Percentiles rank a stretch among this genome's conserved stretches.
These are phyloP conservation scores for Pandion haliaetus DNA, from an alignment of 2,113 vertebrate species.

Conservation along the genomic window DNA sequence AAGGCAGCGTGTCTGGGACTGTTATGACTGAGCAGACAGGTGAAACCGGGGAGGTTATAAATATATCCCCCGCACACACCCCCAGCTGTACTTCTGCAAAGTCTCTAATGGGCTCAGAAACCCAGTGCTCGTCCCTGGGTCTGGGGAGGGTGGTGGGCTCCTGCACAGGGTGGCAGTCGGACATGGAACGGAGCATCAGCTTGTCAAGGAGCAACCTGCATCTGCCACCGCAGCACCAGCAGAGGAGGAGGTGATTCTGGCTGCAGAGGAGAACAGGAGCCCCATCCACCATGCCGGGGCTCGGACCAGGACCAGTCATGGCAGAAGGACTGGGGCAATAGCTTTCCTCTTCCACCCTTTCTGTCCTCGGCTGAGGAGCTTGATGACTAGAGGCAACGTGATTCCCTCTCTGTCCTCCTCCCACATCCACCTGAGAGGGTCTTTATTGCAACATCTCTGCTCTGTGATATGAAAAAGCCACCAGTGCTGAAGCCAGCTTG, in stretches of 20 bases:
- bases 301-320: fast-evolving
- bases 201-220: fast-evolving
- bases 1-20: background rate
- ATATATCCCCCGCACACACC: background rate
- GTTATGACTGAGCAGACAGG: background rate
- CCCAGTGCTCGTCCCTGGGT: background rate
- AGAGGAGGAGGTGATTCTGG: background rate
- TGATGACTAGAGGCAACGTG: fast-evolving
- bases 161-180: fast-evolving
- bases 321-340: background rate
- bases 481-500: background rate
- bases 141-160: fast-evolving
- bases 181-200: fast-evolving
- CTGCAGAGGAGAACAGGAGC: background rate
- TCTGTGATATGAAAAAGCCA: background rate
- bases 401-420: background rate
- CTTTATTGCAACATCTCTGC: background rate
- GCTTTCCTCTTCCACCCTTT: background rate
- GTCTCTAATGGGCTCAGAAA: background rate
- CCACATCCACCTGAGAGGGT: background rate
- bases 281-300: fast-evolving
- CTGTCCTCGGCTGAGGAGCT: background rate
- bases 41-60: background rate
- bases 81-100: background rate
- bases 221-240: fast-evolving